phyloP scores from a whole-genome alignment of 2,888 invertebrate genomes.

The Andricus quercusramuli region DNA sequence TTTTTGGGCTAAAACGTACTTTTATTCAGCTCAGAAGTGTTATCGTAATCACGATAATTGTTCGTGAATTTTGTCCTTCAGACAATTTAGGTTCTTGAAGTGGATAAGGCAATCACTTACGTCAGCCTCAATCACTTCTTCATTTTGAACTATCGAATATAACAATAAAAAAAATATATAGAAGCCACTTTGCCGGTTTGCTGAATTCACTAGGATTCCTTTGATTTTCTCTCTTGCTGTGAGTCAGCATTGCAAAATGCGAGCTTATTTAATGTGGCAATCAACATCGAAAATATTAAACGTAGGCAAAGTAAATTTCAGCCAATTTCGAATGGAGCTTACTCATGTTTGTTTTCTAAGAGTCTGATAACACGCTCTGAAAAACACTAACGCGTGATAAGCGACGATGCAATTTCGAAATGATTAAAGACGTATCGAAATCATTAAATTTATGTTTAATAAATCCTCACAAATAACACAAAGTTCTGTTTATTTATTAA shows the following conservation, averaged over 20 bases:
- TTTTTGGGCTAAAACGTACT: too few relatives aligned
- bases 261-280: neutral
- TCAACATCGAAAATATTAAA: neutral
- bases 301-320: neutral
- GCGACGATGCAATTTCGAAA: constrained; percentile 5
- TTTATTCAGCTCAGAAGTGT: neutral
- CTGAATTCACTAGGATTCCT: neutral
- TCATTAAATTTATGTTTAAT: neutral
- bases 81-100: neutral
- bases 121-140: neutral
- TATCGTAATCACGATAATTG: constrained; percentile 7
- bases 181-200: neutral
- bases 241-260: neutral
- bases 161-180: neutral
- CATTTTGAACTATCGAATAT: neutral
- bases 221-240: neutral
- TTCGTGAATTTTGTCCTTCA: constrained; percentile 7
- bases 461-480: neutral
- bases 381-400: constrained; percentile 18
- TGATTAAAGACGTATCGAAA: neutral
- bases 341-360: constrained; percentile 19
- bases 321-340: neutral
- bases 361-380: constrained; percentile 23
- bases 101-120: neutral
- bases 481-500: constrained; percentile 2